Percentiles rank a stretch among this genome's conserved stretches.
These are phyloP conservation scores for Apotomis capreana DNA, from an alignment of 2,888 invertebrate genomes.

Conservation along the genomic window DNA sequence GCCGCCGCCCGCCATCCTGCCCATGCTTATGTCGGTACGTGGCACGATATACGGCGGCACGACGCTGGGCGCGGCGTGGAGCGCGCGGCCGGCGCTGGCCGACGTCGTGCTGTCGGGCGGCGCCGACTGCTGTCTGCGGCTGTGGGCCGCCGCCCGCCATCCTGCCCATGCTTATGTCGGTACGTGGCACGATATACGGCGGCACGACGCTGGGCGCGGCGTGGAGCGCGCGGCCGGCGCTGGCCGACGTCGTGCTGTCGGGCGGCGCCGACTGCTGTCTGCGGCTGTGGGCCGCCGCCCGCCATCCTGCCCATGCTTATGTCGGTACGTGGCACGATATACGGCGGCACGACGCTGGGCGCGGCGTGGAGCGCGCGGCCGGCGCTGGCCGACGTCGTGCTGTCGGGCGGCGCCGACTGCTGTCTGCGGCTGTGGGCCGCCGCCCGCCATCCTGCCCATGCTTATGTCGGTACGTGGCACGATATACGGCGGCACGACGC, in stretches of 20 bases:
- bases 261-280: conserved; percentile 87
- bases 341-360: conserved; percentile 80
- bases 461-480: conserved; percentile 56
- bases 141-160: conserved; percentile 75
- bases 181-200: conserved; percentile 81
- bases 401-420: conserved; percentile 87
- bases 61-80: too few species aligned
- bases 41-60: too few species aligned
- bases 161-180: conserved; percentile 59
- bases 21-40: conserved; percentile 62
- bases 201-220: conserved; percentile 81
- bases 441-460: conserved; percentile 68
- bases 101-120: too few species aligned
- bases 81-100: too few species aligned
- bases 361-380: conserved; percentile 86
- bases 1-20: conserved; percentile 75
- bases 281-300: conserved; percentile 85
- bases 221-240: conserved; percentile 85
- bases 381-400: conserved; percentile 80
- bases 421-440: conserved; percentile 86
- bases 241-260: conserved; percentile 84
- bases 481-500: too few species aligned
- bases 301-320: conserved; percentile 67
- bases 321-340: conserved; percentile 78
- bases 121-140: too few species aligned